Base-by-base conservation (phyloP, 2,113 vertebrate genomes). In the Pseudopipra pipra region DNA sequence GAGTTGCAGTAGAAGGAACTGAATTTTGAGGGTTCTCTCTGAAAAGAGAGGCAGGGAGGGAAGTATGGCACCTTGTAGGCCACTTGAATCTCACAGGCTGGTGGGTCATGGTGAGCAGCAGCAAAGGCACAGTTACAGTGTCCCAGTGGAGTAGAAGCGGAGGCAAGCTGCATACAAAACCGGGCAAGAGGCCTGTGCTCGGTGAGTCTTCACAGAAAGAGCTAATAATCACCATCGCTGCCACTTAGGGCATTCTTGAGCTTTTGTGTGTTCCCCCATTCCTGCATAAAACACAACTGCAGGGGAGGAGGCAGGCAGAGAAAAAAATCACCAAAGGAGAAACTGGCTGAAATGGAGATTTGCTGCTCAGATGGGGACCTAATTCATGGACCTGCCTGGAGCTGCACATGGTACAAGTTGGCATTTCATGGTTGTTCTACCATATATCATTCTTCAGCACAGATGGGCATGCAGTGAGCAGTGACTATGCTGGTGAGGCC, bases 321-420 rank as follows among this genome's bases (percentile, higher is more conserved):
- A 43, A 61, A 54, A 49, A 37, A 15, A 21, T 1, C 5, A 4
- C 4, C 14, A 12, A 17, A 20, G 19, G 13, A 90, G 43, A 67
- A 85, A 35, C 6, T 4, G 11, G 3, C 12, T 86, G 72, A 77
- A 85, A 70, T 33, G 43, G 33, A 56, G 44, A 65, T 44, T 4
- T 41, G 2, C 49, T 86, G 33, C 11, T 23, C 9, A 49, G 39
- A 54, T 0, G 0, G 8, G 18, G 20, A 65, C 4, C 15, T 72
- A 39, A 43, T 62, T 31, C 0, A 5, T 43, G 23, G 15, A 25
- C 19, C 0, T 55, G 73, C 14, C 51, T 47, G 22, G 59, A 62
- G 6, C 3, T 30, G 19, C 25, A 23, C 16, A 9, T 77, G 44
- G 28, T 68, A 21, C 33, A 59, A 10, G 17, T 6, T 74, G 44